phyloP scores from a whole-genome alignment of 2,888 invertebrate species.

The Metellina segmentata region DNA sequence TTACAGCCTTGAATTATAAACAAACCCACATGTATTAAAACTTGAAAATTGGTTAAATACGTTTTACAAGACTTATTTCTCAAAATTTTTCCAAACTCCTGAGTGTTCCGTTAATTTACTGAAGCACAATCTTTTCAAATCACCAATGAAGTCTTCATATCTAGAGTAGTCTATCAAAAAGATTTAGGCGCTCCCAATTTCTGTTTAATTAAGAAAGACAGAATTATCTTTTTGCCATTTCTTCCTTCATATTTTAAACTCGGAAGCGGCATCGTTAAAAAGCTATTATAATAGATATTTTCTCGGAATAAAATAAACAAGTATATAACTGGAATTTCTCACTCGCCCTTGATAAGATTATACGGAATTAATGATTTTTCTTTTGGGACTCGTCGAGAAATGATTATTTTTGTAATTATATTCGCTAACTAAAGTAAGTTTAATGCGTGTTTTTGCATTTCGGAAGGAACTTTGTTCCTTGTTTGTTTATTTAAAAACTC shows the following conservation, averaged over 20 bases:
- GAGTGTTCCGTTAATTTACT: no score
- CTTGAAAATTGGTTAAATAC: no score
- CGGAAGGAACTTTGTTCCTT: not conserved
- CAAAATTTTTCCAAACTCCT: no score
- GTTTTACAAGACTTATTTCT: no score
- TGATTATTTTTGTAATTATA: constrained; percentile 28
- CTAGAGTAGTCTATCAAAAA: not conserved
- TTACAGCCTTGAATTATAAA: no score
- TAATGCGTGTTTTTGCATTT: constrained; percentile 1
- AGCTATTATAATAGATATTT: constrained; percentile 26
- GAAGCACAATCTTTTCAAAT: no score
- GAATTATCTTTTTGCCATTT: not conserved
- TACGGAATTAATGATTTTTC: constrained; percentile 18
- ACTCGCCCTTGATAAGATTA: constrained; percentile 1
- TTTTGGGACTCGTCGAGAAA: constrained; percentile 9
- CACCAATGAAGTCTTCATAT: not conserved
- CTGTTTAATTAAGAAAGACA: constrained; percentile 23
- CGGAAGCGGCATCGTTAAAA: not conserved
- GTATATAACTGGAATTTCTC: not conserved
- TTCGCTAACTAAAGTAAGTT: constrained; percentile 11
- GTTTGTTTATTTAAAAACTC: not conserved
- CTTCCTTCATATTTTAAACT: not conserved
- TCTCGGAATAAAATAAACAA: constrained; percentile 3
- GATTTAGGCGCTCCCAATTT: not conserved
- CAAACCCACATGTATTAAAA: no score